These are phyloP conservation scores for Acrocephalus scirpaceus DNA, from an alignment of 2,797 vertebrate genomes.

Conservation along the genomic window DNA sequence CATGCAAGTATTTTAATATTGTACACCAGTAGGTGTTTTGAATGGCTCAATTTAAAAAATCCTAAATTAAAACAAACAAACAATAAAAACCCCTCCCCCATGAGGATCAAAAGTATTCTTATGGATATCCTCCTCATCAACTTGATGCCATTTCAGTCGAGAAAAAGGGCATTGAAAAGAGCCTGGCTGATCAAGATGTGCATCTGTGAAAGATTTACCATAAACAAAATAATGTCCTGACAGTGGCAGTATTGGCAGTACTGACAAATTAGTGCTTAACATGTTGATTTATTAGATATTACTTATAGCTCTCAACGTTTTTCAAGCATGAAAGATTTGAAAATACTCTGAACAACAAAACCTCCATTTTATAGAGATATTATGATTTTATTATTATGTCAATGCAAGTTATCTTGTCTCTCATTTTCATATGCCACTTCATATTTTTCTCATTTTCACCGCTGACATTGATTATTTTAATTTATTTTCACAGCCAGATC, in stretches of 20 bases:
- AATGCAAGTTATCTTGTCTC: conserved; percentile 18
- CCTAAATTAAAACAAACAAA: not conserved
- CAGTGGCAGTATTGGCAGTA: not conserved
- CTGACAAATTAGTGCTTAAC: not conserved
- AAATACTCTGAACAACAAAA: conserved; percentile 34
- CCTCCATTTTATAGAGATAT: conserved; percentile 34
- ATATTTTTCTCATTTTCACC: conserved; percentile 72
- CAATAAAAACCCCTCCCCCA: not conserved
- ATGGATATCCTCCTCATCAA: not conserved
- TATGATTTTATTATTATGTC: conserved; percentile 68
- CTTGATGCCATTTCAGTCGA: not conserved
- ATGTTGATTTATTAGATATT: conserved; percentile 28
- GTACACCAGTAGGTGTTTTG: not conserved
- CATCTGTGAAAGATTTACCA: not conserved
- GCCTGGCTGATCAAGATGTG: not conserved
- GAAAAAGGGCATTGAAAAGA: not conserved
- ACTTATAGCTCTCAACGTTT: not conserved
- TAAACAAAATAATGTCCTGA: not conserved
- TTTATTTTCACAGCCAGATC: conserved; percentile 73
- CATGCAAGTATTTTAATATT: not conserved
- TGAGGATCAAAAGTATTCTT: not conserved
- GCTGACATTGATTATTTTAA: conserved; percentile 75
- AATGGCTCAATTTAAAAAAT: not conserved
- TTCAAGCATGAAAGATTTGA: conserved; percentile 34
- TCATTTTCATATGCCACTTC: conserved; percentile 58